Evolutionary conservation across 2,797 vertebrate species (phyloP).

Genomic region (Typhlichthys subterraneus): DNA sequence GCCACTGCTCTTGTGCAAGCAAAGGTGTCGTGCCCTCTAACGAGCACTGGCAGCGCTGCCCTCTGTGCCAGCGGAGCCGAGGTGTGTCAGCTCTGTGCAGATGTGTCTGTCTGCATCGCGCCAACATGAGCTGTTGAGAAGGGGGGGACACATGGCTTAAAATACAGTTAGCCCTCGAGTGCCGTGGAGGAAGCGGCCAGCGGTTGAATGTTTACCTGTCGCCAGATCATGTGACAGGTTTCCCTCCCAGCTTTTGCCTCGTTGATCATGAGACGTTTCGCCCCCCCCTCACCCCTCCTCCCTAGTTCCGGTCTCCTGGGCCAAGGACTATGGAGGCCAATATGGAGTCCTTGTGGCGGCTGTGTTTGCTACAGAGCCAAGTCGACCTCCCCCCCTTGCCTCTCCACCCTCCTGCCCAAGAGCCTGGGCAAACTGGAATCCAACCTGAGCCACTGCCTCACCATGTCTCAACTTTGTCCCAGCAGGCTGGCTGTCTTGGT

Average conservation of each 20-base stretch:
- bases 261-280: too few species aligned
- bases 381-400: too few species aligned
- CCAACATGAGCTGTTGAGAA: neutral
- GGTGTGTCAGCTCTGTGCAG: too few species aligned
- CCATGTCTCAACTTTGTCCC: neutral
- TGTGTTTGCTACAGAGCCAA: constrained; percentile 16
- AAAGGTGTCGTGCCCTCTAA: too few species aligned
- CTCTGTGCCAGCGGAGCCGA: too few species aligned
- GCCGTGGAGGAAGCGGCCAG: constrained; percentile 36
- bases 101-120: too few species aligned
- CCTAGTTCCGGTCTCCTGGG: neutral
- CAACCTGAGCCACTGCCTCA: neutral
- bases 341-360: constrained; percentile 6
- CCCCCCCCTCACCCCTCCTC: too few species aligned
- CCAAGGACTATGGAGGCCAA: neutral
- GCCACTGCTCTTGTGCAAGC: too few species aligned
- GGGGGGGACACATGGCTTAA: neutral
- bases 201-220: constrained; percentile 51
- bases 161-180: constrained; percentile 19
- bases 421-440: constrained; percentile 10
- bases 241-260: too few species aligned
- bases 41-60: too few species aligned
- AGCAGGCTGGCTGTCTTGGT: constrained; percentile 4
- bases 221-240: too few species aligned
- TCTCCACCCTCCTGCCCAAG: neutral